These are phyloP conservation scores for Peromyscus californicus DNA, from an alignment of 2,113 vertebrate genomes.

Conservation along the genomic window DNA sequence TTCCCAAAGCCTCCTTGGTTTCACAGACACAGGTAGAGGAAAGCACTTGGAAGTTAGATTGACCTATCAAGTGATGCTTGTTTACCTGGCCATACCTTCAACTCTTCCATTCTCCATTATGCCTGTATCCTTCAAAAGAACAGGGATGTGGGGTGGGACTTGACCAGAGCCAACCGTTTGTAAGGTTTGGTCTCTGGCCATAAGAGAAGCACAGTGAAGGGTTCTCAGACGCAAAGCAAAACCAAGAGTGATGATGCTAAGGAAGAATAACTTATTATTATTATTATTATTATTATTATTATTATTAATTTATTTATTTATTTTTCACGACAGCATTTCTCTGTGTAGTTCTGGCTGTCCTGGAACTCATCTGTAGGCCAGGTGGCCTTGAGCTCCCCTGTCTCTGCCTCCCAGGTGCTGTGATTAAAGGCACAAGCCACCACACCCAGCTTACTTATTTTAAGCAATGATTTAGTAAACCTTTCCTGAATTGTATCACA, in stretches of 20 bases:
- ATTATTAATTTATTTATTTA: background rate
- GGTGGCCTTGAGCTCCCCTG: background rate
- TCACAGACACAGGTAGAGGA: background rate
- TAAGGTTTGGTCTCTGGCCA: background rate
- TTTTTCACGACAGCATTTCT: background rate
- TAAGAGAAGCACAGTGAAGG: background rate
- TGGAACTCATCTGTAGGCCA: background rate
- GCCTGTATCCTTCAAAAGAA: background rate
- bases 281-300: too few species aligned
- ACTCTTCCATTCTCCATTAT: background rate
- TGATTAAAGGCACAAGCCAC: background rate
- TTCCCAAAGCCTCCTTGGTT: background rate
- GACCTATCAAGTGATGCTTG: background rate
- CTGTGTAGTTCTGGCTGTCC: background rate
- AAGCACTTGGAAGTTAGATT: slow-evolving; percentile 1
- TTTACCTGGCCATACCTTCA: background rate
- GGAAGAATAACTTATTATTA: background rate
- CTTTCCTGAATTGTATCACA: background rate
- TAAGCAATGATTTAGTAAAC: background rate
- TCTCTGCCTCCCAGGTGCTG: background rate
- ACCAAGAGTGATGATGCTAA: background rate
- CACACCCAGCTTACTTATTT: background rate
- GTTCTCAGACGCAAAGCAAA: background rate
- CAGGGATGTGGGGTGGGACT: background rate
- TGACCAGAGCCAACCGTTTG: background rate